Conservation (phyloP, 2,888 invertebrate species). For the Ashinkailepas kermadecensis region DNA sequence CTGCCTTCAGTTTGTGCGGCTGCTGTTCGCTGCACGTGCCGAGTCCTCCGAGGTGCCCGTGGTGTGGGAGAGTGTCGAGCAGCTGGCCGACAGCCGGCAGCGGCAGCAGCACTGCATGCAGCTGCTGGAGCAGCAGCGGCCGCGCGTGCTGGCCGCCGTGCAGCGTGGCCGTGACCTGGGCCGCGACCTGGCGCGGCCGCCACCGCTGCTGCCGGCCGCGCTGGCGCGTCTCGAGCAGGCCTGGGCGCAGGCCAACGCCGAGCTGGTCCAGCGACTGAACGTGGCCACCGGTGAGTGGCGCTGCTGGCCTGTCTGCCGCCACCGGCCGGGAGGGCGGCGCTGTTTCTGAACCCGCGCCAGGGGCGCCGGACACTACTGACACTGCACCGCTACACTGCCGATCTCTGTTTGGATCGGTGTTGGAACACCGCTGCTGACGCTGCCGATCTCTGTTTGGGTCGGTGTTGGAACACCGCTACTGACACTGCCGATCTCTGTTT, state of each 20-base stretch:
- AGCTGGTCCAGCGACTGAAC: background rate
- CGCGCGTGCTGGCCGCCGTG: constrained; percentile 80
- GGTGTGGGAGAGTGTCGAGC: background rate
- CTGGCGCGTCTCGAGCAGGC: constrained; percentile 65
- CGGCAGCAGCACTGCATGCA: constrained; percentile 76
- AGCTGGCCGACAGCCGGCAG: constrained; percentile 3
- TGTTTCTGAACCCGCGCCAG: too few species aligned
- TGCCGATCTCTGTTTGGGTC: too few species aligned
- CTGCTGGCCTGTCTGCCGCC: background rate
- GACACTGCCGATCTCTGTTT: too few species aligned
- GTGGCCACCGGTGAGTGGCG: background rate
- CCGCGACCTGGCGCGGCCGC: constrained; percentile 74
- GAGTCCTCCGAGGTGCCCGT: background rate
- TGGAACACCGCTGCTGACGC: too few species aligned
- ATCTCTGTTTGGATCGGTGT: too few species aligned
- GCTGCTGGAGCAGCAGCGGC: constrained; percentile 67
- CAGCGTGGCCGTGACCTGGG: constrained; percentile 83
- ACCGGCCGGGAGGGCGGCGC: too few species aligned
- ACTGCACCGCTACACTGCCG: too few species aligned
- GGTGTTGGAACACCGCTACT: too few species aligned
- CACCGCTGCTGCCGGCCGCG: constrained; percentile 69
- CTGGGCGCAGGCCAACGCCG: constrained; percentile 1
- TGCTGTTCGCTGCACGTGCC: constrained; percentile 49
- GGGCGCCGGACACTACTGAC: too few species aligned
- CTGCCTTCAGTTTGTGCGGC: constrained; percentile 27